phyloP scores from a whole-genome alignment of 1,140 invertebrate genomes.

The Lasioglossum albipes region DNA sequence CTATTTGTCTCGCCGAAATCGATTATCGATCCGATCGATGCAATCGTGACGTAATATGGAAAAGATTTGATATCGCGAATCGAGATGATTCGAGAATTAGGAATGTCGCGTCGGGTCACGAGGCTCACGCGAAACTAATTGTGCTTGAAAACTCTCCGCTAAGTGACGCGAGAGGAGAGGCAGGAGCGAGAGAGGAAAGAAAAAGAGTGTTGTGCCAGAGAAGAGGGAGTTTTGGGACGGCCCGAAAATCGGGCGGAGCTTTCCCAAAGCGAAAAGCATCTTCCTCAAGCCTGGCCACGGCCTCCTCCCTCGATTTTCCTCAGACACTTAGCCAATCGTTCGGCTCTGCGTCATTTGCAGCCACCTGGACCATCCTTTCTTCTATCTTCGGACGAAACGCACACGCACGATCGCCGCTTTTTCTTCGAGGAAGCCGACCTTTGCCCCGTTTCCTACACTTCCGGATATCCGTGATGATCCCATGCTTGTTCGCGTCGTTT shows the following conservation, averaged over 20 bases:
- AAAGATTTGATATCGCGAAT: too few species aligned
- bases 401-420: constrained; percentile 4
- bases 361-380: constrained; percentile 67
- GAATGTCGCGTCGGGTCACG: constrained; percentile 32
- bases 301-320: constrained; percentile 48
- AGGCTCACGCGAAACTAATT: constrained; percentile 72
- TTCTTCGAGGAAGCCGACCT: constrained; percentile 9
- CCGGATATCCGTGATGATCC: constrained; percentile 9
- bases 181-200: constrained; percentile 23
- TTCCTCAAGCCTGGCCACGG: constrained; percentile 33
- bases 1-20: too few species aligned
- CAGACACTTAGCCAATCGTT: constrained; percentile 50
- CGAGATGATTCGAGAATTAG: not conserved
- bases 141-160: constrained; percentile 63
- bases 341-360: constrained; percentile 55
- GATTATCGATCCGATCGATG: too few species aligned
- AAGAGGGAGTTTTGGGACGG: constrained; percentile 61
- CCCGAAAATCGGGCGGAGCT: constrained; percentile 66
- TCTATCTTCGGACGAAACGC: not conserved
- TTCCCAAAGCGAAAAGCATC: constrained; percentile 37
- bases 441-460: not conserved
- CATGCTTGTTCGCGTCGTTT: not conserved
- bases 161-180: constrained; percentile 28
- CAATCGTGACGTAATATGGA: too few species aligned
- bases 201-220: constrained; percentile 38